Percentiles rank a stretch among this genome's conserved stretches.
These are phyloP conservation scores for Hepsetus odoe DNA, from an alignment of 2,113 vertebrate genomes.

Conservation along the genomic window DNA sequence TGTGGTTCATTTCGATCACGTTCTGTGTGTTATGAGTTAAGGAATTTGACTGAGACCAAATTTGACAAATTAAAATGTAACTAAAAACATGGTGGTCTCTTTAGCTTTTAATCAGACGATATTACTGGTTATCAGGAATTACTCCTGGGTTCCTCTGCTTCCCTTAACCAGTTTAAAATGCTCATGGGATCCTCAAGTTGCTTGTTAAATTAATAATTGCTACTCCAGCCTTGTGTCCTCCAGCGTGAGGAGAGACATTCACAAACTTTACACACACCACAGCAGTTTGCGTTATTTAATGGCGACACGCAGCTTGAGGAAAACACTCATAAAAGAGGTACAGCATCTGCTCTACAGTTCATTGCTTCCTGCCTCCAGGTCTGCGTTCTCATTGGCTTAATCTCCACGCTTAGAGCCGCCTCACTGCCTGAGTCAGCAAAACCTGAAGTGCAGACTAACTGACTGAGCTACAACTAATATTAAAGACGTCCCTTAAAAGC, in stretches of 20 bases:
- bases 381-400: neutral
- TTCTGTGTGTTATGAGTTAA: no score
- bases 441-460: slow-evolving; percentile 4
- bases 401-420: neutral
- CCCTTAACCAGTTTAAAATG: neutral
- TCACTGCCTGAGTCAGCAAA: neutral
- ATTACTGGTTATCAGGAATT: no score
- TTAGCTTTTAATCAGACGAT: no score
- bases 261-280: slow-evolving; percentile 42
- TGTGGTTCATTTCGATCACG: no score
- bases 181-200: neutral
- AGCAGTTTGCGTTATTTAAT: slow-evolving; percentile 30
- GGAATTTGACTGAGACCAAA: no score
- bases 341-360: neutral
- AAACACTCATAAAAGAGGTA: slow-evolving; percentile 52
- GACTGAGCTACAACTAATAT: neutral
- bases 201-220: slow-evolving; percentile 35
- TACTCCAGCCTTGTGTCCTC: neutral
- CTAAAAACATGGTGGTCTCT: no score
- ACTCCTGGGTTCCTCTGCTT: no score
- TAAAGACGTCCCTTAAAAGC: neutral
- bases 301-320: slow-evolving; percentile 29
- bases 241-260: slow-evolving; percentile 40
- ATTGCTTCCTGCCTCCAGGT: neutral
- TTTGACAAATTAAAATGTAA: no score